Evolutionary conservation across 2,888 invertebrate genomes (phyloP).

Genomic region (Vannuccia rotundouncinata): DNA sequence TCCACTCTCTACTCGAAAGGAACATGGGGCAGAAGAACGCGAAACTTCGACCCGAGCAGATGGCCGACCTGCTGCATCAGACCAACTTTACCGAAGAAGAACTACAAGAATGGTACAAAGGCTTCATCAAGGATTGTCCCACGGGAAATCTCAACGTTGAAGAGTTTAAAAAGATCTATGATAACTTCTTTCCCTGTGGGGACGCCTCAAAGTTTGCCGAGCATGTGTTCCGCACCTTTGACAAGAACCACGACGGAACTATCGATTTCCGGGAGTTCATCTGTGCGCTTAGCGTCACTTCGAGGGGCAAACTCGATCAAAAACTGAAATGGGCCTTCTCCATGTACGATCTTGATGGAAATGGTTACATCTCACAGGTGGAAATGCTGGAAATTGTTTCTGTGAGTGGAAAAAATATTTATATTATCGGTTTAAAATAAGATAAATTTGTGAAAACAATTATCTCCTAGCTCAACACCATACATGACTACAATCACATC

Average conservation of each 20-base stretch:
- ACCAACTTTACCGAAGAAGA: conserved; percentile 96
- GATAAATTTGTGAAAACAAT: too few relatives aligned
- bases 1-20: too few relatives aligned
- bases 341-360: conserved; percentile 97
- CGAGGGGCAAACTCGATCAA: conserved; percentile 91
- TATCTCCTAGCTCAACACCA: too few relatives aligned
- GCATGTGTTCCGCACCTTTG: conserved; percentile 78
- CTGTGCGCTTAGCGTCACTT: conserved; percentile 91
- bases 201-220: conserved; percentile 87
- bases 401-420: conserved; percentile 60
- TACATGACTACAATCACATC: too few relatives aligned
- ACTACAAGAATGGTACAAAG: conserved; percentile 95
- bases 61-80: conserved; percentile 89
- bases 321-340: conserved; percentile 97
- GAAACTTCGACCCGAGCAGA: conserved; percentile 93
- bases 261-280: conserved; percentile 96
- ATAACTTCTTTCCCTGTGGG: conserved; percentile 95
- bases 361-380: conserved; percentile 91
- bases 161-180: conserved; percentile 97
- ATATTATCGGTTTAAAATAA: too few relatives aligned
- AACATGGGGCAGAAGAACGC: conserved; percentile 95
- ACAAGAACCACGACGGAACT: conserved; percentile 90
- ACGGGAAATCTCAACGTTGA: conserved; percentile 91
- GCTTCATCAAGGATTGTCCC: conserved; percentile 94
- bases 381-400: conserved; percentile 99